Evolutionary conservation across 2,113 vertebrate genomes (phyloP).

Genomic region (Conger conger): DNA sequence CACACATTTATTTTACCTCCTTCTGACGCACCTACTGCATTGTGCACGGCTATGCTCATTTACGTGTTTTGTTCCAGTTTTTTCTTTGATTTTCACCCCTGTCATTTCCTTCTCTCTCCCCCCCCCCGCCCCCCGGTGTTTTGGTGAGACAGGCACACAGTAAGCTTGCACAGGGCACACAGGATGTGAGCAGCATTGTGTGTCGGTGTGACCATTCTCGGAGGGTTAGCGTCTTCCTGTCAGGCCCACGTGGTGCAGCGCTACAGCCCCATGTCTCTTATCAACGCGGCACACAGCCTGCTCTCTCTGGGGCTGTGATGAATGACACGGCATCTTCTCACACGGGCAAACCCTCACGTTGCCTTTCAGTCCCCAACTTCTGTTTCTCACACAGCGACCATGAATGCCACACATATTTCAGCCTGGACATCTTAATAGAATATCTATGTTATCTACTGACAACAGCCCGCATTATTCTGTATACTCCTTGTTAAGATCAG

Average conservation of each 20-base stretch:
- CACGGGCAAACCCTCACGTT: background rate
- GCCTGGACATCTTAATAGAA: background rate
- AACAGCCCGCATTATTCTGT: background rate
- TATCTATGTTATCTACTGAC: background rate
- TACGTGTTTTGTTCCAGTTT: background rate
- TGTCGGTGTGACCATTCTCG: background rate
- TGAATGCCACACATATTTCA: background rate
- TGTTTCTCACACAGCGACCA: background rate
- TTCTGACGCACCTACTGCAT: background rate
- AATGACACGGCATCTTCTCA: background rate
- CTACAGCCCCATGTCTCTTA: background rate
- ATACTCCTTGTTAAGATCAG: background rate
- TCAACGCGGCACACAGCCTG: background rate
- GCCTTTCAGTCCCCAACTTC: background rate
- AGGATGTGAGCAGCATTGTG: background rate
- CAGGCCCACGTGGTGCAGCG: background rate
- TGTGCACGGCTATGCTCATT: background rate
- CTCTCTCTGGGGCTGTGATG: background rate
- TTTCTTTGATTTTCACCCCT: background rate
- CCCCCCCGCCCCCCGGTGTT: background rate
- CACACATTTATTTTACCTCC: background rate
- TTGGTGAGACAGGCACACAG: background rate
- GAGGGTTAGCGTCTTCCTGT: background rate
- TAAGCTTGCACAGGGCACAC: too few species aligned
- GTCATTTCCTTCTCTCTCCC: too few species aligned